Evolutionary conservation across 2,888 invertebrate species (phyloP), one percentile per base, ranked within the genome.

Genomic region (Hyles lineata): DNA sequence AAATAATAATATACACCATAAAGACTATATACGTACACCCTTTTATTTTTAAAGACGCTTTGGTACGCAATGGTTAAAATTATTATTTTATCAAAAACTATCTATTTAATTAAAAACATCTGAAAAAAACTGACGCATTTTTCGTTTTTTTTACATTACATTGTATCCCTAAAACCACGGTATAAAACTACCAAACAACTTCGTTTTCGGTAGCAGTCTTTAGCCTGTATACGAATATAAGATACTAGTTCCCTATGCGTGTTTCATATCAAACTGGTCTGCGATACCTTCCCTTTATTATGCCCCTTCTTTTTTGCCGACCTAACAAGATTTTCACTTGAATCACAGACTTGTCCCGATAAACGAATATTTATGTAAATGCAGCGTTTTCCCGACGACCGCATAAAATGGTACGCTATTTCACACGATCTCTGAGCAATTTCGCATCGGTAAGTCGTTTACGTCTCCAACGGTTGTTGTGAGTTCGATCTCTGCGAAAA

Each of bases 361-460:
- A 90, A 90, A 90, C 90, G 90, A 90, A 90, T 90, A 89, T 90
- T 89, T 90, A 90, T 90, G 90, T 89, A 89, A 90, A 90, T 90
- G 87, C 86, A 84, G 79, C 85, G 80, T 84, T 85, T 80, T 81
- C 81, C 77, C 77, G 76, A 77, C 80, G 80, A 82, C 85, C 85
- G 86, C 85, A 88, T 83, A 84, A 85, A 88, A 85, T 82, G 80
- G 82, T 82, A 78, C 80, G 81, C 80, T 82, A 86, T 88, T 87
- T 82, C 80, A 81, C 80, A 74, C 83, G 79, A 85, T 82, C 74
- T 80, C 78, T 78, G 78, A 79, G 81, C 83, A 77, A 86, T 86
- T 85, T 85, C 81, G 85, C 86, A 88, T 84, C 85, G 85, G 81
- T 80, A 77, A 69, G 61, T 70, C 70, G 69, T 72, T 72, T 72